Evolutionary conservation across 2,888 invertebrate species (phyloP).

Genomic region (Alloplasta piceator): DNA sequence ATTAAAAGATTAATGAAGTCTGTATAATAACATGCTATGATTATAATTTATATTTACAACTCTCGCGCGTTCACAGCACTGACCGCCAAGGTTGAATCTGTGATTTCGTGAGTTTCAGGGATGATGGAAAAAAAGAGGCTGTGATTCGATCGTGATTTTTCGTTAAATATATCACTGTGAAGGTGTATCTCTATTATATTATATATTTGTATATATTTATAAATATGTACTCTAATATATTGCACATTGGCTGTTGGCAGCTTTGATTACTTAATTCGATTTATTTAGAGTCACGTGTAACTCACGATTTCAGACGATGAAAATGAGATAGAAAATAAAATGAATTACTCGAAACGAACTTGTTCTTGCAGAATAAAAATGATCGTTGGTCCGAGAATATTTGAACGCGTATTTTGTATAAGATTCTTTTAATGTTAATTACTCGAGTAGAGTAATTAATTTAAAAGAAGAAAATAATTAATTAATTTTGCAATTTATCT

Average conservation of each 20-base stretch:
- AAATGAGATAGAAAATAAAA: conserved; percentile 2
- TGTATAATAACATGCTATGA: conserved; percentile 31
- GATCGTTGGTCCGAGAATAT: conserved; percentile 42
- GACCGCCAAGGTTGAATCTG: conserved; percentile 33
- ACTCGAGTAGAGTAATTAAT: no score
- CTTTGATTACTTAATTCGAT: conserved; percentile 44
- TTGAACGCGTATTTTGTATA: conserved; percentile 26
- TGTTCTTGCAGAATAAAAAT: conserved; percentile 7
- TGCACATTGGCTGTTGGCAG: conserved; percentile 57
- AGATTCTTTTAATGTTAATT: conserved; percentile 1
- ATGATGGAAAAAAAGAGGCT: background rate
- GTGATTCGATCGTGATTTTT: conserved; percentile 26
- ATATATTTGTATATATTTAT: conserved; percentile 10
- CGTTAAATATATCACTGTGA: conserved; percentile 33
- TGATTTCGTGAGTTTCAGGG: conserved; percentile 23
- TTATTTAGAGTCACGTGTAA: background rate
- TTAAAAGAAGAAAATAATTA: no score
- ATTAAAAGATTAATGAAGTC: conserved; percentile 56
- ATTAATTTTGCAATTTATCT: no score
- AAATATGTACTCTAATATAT: conserved; percentile 44
- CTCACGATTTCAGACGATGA: conserved; percentile 15
- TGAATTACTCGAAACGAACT: conserved; percentile 8
- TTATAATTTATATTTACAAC: conserved; percentile 59
- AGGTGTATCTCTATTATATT: background rate
- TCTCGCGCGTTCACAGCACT: conserved; percentile 29